Base-by-base conservation (phyloP, 2,888 invertebrate genomes). In the Zelleria hepariella region DNA sequence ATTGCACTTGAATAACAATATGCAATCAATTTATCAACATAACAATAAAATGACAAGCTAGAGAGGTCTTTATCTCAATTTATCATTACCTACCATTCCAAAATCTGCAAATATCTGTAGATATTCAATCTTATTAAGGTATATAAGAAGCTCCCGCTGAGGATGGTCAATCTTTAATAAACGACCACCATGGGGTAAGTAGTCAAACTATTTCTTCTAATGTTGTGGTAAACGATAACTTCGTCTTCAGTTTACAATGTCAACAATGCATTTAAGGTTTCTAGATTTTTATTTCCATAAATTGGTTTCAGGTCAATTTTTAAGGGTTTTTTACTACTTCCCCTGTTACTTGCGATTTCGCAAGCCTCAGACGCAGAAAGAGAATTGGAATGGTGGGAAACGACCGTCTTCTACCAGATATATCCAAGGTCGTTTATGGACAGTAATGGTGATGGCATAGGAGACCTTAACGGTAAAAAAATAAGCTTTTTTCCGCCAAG, bases 371-470 rank as follows among this genome's bases (percentile, higher is more conserved):
- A 66, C 32, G 63, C 67, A 4, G 70, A 73, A 21, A 71, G 66
- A 48, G 80, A 82, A 4, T 64, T 82, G 2, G 90, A 91, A 62
- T 96, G 97, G 96, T 96, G 94, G 93, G 91, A 94, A 68, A 92
- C 91, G 8, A 91, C 93, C 1, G 90, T 92, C 15, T 91, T 95
- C 68, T 96, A 97, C 78, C 95, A 96, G 75, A 92, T 95, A 57
- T 94, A 94, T 72, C 93, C 95, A 0, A 90, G 94, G 66, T 94
- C 95, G 4, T 96, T 95, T 79, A 91, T 91, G 77, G 97, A 97
- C 74, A 92, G 93, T 60, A 80, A 94, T 71, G 93, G 92, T 0
- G 94, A 95, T 78, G 96, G 96, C 0, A 83, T 94, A 20, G 91
- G 92, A 1, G 92, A 92, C 70, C 66, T 92, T 1, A 88, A 86